Base-by-base conservation (phyloP, 2,888 invertebrate genomes). In the Leptinotarsa peninsularis region DNA sequence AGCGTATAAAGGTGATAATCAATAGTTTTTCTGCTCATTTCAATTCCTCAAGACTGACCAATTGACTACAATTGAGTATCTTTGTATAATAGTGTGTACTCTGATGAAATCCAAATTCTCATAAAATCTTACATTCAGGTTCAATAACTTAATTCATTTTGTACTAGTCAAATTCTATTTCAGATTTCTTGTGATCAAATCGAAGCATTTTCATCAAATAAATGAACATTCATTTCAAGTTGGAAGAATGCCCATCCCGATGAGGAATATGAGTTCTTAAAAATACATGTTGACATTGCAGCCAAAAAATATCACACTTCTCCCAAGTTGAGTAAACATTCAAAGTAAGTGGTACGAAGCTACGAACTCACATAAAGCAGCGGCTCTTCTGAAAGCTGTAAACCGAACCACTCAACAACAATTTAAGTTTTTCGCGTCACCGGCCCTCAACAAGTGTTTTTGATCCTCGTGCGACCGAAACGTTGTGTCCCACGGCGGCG, bases 401-500 rank as follows among this genome's bases (percentile, higher is more conserved):
- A 58, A 58, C 15, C 58, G 23, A 15, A 4, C 58, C 58, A 58
- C 58, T 58, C 23, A 58, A 58, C 23, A 23, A 58, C 21, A 58
- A 23, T 23, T 15, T 10, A 43, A 63, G 63, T 63, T 63, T 43
- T 63, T 63, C 63, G 10, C 63, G 63, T n/a, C 7, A 63, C 15
- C 27, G 63, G 17, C n/a, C 63, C 14, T 63, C 63, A 63, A 63
- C 63, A 63, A 43, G 63, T 63, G 63, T 63, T 63, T 63, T 43
- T 4, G 63, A 3, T 63, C n/a, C 63, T 63, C n/a, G 63, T n/a
- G 27, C 63, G 43, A 63, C 63, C 63, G 63, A 63, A 43, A 13
- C n/a, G 43, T 18, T 13, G 33, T 43, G 43, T 63, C 63, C 63
- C 18, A n/a, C 63, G 63, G 43, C 63, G 63, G n/a, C 63, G 21